Evolutionary conservation across 2,888 invertebrate genomes (phyloP).

Genomic region (Thyatira batis): DNA sequence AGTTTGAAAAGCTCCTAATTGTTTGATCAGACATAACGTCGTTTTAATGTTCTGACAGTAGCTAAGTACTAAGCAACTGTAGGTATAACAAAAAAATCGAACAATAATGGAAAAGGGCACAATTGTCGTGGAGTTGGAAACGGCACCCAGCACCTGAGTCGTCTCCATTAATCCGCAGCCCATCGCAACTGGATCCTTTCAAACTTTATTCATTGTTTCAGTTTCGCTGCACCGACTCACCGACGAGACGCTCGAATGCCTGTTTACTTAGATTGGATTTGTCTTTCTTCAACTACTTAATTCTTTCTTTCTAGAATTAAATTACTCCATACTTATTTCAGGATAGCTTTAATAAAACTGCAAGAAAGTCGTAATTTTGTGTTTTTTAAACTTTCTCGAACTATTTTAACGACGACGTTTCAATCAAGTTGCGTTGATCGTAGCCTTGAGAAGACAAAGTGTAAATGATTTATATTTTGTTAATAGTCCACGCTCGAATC

Average conservation of each 20-base stretch:
- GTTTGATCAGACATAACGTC: too few relatives aligned
- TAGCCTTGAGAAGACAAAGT: too few relatives aligned
- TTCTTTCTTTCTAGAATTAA: conserved; percentile 38
- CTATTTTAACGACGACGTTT: too few relatives aligned
- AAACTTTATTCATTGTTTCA: conserved; percentile 75
- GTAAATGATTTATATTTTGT: too few relatives aligned
- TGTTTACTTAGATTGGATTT: conserved; percentile 64
- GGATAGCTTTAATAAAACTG: not conserved
- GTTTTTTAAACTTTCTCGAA: not conserved
- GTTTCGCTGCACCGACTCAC: conserved; percentile 52
- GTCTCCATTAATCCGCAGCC: conserved; percentile 52
- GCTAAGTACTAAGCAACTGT: too few relatives aligned
- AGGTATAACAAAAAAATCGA: conserved; percentile 16
- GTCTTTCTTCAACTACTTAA: conserved; percentile 45
- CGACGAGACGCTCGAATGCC: conserved; percentile 14
- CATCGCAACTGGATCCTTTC: conserved; percentile 51
- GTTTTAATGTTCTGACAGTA: too few relatives aligned
- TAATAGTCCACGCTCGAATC: too few relatives aligned
- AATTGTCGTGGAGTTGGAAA: conserved; percentile 33
- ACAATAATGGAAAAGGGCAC: conserved; percentile 33
- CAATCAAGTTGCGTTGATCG: too few relatives aligned
- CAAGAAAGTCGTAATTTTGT: not conserved
- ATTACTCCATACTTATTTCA: conserved; percentile 3
- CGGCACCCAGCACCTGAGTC: conserved; percentile 60
- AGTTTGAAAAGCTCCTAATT: too few relatives aligned